phyloP scores from a whole-genome alignment of 2,113 vertebrate genomes.

The Nansenia antarctica region DNA sequence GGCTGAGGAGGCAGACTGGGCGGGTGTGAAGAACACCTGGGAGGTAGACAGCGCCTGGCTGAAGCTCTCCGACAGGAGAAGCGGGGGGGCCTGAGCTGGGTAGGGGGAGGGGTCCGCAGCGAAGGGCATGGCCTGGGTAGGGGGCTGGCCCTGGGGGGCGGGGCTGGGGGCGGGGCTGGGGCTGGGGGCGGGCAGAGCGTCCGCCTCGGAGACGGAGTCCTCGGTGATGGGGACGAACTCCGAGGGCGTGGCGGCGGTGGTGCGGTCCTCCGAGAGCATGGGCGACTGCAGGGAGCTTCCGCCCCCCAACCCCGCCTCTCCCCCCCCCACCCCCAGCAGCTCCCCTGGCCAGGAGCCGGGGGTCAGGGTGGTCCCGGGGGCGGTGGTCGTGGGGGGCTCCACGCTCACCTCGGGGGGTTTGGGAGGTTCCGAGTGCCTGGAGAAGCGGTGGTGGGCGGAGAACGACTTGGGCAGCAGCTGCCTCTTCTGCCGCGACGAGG shows the following conservation, averaged over 20 bases:
- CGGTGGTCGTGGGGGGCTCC: constrained; percentile 69
- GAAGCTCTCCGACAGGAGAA: constrained; percentile 67
- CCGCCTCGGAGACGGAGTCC: constrained; percentile 90
- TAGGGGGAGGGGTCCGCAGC: constrained; percentile 31
- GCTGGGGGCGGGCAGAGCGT: constrained; percentile 78
- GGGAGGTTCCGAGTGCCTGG: constrained; percentile 78
- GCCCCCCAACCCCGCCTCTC: too few relatives aligned
- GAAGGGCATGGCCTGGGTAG: too few relatives aligned
- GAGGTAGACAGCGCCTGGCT: constrained; percentile 77
- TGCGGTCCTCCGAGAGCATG: constrained; percentile 88
- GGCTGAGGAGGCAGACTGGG: constrained; percentile 49
- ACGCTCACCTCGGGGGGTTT: constrained; percentile 70
- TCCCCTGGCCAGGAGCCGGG: constrained; percentile 80
- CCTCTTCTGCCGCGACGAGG: constrained; percentile 84
- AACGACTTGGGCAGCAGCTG: constrained; percentile 93
- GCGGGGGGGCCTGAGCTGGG: constrained; percentile 12
- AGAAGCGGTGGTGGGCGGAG: constrained; percentile 90
- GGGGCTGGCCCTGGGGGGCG: constrained; percentile 26
- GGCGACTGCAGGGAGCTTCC: constrained; percentile 90
- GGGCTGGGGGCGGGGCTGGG: constrained; percentile 50
- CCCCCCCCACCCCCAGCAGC: constrained; percentile 67
- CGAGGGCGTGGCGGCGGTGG: constrained; percentile 90
- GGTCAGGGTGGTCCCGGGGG: constrained; percentile 43
- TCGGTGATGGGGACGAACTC: constrained; percentile 90
- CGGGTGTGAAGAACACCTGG: constrained; percentile 72